Conservation (phyloP, 92 coral and sea anemone genomes). For the Zoanthus sansibaricus region DNA sequence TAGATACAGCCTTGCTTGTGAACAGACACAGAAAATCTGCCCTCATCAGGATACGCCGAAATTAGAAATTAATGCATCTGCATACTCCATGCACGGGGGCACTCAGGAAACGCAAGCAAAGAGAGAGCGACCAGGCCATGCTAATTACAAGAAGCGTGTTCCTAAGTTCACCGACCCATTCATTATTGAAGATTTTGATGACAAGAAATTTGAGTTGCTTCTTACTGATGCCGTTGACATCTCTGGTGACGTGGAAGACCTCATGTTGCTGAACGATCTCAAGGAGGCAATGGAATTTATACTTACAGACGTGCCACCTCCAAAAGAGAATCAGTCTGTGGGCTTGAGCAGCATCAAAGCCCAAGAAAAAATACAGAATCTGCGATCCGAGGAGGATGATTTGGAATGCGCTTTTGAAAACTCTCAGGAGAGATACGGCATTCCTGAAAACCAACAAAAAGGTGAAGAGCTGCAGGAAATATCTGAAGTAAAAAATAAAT, state of each 20-base stretch:
- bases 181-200: constrained; percentile 10
- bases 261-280: neutral
- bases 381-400: neutral
- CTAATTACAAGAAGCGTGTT: constrained; percentile 10
- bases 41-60: neutral
- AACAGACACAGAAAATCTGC: neutral
- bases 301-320: neutral
- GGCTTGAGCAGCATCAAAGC: neutral
- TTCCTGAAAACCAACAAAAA: neutral
- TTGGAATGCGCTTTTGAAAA: neutral
- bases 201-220: neutral
- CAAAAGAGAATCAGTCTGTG: neutral
- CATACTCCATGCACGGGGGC: constrained; percentile 4
- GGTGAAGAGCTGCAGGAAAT: neutral
- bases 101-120: neutral
- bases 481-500: neutral
- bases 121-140: constrained; percentile 12
- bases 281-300: constrained; percentile 19
- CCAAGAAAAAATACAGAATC: neutral
- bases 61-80: constrained; percentile 13
- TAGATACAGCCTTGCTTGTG: neutral
- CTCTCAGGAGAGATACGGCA: neutral
- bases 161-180: constrained; percentile 32
- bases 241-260: neutral
- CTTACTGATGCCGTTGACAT: neutral